Base-by-base conservation (phyloP, 1,140 invertebrate species). In the silkworm (Bombyx mori) region DNA sequence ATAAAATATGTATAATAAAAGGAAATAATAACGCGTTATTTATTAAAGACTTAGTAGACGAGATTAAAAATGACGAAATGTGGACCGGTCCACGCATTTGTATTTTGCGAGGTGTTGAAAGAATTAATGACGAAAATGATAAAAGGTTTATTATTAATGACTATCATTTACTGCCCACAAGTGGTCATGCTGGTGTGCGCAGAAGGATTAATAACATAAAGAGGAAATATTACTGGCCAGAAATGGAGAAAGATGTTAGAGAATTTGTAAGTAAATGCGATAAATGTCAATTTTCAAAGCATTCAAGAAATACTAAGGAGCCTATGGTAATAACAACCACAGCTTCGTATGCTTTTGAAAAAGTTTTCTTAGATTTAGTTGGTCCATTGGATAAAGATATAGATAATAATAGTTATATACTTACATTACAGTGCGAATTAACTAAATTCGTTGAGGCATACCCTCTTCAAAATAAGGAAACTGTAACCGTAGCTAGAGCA, bases 281-380 rank as follows among this genome's bases (percentile, higher is more conserved):
- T 6, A 60, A 65, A 53, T 53, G 52, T 42, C 52, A 53, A 53
- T 35, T 53, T 35, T 26, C 9, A 8, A 53, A 53, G 42, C 35
- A 53, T 12, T 53, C 52, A 9, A 22, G 8, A 35, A 53, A 42
- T 35, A 53, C 8, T 9, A 53, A 35, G 9, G 35, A 53, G 42
- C 35, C 52, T 26, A 53, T 42, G 52, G 35, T 53, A 42, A 53
- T 53, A 53, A 53, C 52, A 7, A 35, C 7, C 8, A 53, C 52
- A 8, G 52, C 52, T 8, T 10, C 18, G 7, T 8, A 12, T 8
- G 18, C 65, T 7, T 65, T 65, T 50, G 56, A 67, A 46, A 65
- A 70, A 49, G 42, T 65, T 47, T 67, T 45, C 57, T 54, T 69
- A 52, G 64, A 66, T 43, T 9, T 69, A 51, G 58, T 69, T 3